Evolutionary conservation across 2,113 vertebrate genomes (phyloP).

Genomic region (Limanda limanda): DNA sequence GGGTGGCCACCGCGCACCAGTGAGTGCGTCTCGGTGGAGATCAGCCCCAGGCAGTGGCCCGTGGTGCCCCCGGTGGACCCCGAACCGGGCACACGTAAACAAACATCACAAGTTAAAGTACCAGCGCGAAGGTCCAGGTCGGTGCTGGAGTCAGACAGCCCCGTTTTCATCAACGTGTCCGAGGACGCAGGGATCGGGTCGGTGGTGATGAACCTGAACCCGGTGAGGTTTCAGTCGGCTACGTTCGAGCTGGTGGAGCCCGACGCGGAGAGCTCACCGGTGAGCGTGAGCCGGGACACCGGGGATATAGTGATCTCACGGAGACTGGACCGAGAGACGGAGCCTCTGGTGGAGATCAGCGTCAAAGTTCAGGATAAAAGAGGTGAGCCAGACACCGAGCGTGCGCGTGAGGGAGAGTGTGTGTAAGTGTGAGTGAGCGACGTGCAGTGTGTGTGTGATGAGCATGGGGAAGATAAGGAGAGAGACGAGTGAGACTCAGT

Average conservation of each 20-base stretch:
- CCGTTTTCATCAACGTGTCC: slow-evolving; percentile 83
- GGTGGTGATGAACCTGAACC: slow-evolving; percentile 83
- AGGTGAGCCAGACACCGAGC: slow-evolving; percentile 70
- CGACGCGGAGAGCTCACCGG: slow-evolving; percentile 80
- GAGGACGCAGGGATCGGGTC: slow-evolving; percentile 86
- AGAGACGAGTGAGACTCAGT: background rate
- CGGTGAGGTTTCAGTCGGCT: slow-evolving; percentile 79
- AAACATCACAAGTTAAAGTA: slow-evolving; percentile 8
- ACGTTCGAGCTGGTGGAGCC: slow-evolving; percentile 86
- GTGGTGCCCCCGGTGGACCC: slow-evolving; percentile 12
- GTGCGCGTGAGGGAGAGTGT: background rate
- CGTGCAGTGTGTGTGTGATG: background rate
- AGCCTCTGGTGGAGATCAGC: slow-evolving; percentile 82
- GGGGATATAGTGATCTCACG: slow-evolving; percentile 85
- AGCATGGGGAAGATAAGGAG: background rate
- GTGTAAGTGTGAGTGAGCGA: too few relatives aligned
- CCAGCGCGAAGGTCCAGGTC: slow-evolving; percentile 75
- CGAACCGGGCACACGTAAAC: slow-evolving; percentile 1
- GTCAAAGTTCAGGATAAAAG: slow-evolving; percentile 86
- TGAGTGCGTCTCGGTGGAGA: slow-evolving; percentile 80
- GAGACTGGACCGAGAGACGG: slow-evolving; percentile 86
- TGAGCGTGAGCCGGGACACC: slow-evolving; percentile 84
- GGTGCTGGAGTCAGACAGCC: slow-evolving; percentile 69
- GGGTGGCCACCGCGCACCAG: slow-evolving; percentile 87
- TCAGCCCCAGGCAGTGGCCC: slow-evolving; percentile 82